phyloP scores from a whole-genome alignment of 2,113 vertebrate genomes.

The Macquaria ambigua region DNA sequence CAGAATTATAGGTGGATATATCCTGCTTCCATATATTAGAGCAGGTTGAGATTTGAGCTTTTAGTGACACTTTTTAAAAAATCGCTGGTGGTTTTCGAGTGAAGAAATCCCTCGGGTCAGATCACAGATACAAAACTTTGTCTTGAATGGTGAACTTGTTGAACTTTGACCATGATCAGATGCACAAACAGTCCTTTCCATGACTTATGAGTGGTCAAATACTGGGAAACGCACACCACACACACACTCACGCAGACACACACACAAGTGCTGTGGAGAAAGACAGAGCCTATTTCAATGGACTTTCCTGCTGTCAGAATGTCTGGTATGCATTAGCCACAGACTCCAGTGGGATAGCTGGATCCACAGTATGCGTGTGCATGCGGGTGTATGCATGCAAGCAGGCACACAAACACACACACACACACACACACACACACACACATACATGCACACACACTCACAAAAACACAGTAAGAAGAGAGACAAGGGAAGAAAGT shows the following conservation, averaged over 20 bases:
- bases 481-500: constrained; percentile 28
- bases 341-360: constrained; percentile 87
- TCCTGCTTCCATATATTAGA: constrained; percentile 50
- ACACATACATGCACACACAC: constrained; percentile 8
- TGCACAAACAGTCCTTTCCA: constrained; percentile 66
- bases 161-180: constrained; percentile 75
- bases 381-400: constrained; percentile 58
- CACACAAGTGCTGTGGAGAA: constrained; percentile 51
- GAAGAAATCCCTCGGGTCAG: constrained; percentile 9
- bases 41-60: constrained; percentile 57
- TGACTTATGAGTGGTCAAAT: constrained; percentile 76
- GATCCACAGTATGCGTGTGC: constrained; percentile 80
- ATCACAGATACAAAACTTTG: constrained; percentile 21
- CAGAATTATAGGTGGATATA: constrained; percentile 54
- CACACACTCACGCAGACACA: constrained; percentile 45
- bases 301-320: constrained; percentile 88
- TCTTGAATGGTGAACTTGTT: constrained; percentile 54
- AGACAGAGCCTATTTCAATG: constrained; percentile 80
- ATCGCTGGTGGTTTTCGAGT: background rate
- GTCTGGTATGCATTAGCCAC: constrained; percentile 88
- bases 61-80: constrained; percentile 9
- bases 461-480: constrained; percentile 33
- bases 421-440: constrained; percentile 2
- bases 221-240: constrained; percentile 61
- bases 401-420: constrained; percentile 10